Evolutionary conservation across 2,888 invertebrate species (phyloP), one percentile per base, ranked within the genome.

Genomic region (Eupithecia vulgata): DNA sequence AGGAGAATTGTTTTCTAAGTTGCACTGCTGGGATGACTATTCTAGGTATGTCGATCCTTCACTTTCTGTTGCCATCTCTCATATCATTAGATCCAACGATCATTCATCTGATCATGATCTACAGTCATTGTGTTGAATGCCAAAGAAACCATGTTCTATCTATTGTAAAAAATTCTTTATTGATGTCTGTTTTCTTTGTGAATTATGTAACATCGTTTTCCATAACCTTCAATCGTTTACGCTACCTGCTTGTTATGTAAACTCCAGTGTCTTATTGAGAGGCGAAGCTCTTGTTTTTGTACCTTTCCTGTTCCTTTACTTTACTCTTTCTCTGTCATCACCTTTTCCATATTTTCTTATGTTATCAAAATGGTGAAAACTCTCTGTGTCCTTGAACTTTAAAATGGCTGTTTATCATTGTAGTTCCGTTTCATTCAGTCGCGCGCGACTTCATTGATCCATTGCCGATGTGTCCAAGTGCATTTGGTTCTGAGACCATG

Each of bases 1-100:
- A 57, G 57, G 72, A 40, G 62, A 77, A 73, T 81, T 80, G 84
- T 80, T 79, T 76, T 79, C 65, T 67, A 67, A 42, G 70, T 75
- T 76, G 73, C 73, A 17, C 66, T 70, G 25, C 76, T 65, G 68
- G 78, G 79, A 93, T 93, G 93, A 93, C 93, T 74, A 88, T 93
- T 79, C 87, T 88, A 82, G 93, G 93, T 93, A 89, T 84, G 89
- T 80, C 66, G 67, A 61, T 34, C 34, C 48, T 71, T 72, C 40
- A 30, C 68, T 52, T 62, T 72, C 57, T 48, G 35, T 64, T 35
- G 35, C 21, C 61, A 34, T 61, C 34, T 34, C 5, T 34, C 1
- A 8, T 17, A 34, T 61, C 1, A 25, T 25, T 57, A 21, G 2
- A 30, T 30, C 30, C 30, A 15, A 21, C 10, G 12, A 52, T 21